Percentiles rank a stretch among this genome's conserved stretches.
Evolutionary conservation across 2,888 invertebrate species (phyloP).

Genomic region (Unio pictorum): DNA sequence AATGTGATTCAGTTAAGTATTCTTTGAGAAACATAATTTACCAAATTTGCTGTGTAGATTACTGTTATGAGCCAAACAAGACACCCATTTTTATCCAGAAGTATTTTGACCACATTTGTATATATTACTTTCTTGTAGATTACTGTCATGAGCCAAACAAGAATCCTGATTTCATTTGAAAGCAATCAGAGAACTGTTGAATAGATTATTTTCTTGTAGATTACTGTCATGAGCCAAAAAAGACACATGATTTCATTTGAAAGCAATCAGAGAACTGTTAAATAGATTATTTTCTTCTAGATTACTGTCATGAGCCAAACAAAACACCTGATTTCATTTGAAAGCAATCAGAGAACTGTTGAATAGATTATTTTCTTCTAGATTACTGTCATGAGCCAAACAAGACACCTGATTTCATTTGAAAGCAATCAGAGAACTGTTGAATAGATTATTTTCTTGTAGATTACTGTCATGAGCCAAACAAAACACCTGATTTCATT

Average conservation of each 20-base stretch:
- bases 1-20: no score
- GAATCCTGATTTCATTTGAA: constrained; percentile 59
- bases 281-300: constrained; percentile 20
- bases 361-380: constrained; percentile 5
- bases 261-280: constrained; percentile 79
- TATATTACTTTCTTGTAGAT: constrained; percentile 19
- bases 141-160: constrained; percentile 36
- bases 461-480: constrained; percentile 48
- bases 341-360: constrained; percentile 76
- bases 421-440: constrained; percentile 79
- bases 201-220: background rate
- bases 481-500: constrained; percentile 48
- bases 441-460: background rate
- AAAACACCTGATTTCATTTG: constrained; percentile 47
- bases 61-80: constrained; percentile 29
- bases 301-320: constrained; percentile 37
- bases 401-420: constrained; percentile 52
- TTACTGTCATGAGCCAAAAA: constrained; percentile 9
- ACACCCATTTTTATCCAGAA: no score
- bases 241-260: background rate
- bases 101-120: no score
- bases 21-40: background rate
- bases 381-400: constrained; percentile 44
- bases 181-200: constrained; percentile 79
- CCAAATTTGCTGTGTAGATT: constrained; percentile 32